A percentile compares a stretch with the other conserved stretches of the same genome.
These are phyloP conservation scores for Corythornis madagascariensis DNA, from an alignment of 2,113 vertebrate species.

Conservation along the genomic window DNA sequence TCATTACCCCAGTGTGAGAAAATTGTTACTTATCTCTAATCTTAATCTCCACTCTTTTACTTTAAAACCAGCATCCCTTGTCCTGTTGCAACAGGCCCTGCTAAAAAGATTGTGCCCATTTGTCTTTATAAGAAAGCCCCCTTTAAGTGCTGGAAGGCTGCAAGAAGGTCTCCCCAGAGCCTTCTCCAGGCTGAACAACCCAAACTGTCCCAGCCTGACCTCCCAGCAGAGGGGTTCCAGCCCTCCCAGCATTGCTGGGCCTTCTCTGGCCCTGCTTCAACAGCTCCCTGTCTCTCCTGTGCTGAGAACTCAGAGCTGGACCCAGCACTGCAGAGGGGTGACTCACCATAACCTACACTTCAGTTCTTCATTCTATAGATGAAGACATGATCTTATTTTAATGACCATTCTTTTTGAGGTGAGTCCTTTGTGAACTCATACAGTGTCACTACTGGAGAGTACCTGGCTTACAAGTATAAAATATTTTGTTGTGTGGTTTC, in stretches of 20 bases:
- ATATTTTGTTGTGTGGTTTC: not conserved
- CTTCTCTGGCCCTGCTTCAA: not conserved
- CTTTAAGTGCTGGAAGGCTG: not conserved
- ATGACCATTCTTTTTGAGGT: not conserved
- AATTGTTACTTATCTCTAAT: not conserved
- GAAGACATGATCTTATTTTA: not conserved
- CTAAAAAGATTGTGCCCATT: not conserved
- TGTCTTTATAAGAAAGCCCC: no score
- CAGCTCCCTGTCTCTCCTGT: not conserved
- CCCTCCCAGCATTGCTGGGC: not conserved
- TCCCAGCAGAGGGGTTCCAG: not conserved
- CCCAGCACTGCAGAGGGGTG: not conserved
- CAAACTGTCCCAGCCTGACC: not conserved
- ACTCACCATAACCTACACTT: not conserved
- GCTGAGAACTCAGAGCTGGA: not conserved
- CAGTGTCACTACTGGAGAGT: not conserved
- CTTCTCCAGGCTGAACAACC: not conserved
- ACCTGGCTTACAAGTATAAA: not conserved
- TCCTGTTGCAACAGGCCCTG: not conserved
- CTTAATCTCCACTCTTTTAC: not conserved
- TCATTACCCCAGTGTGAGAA: not conserved
- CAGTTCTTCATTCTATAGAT: not conserved
- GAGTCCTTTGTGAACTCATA: not conserved
- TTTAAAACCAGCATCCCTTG: not conserved
- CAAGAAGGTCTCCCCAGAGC: not conserved